These are phyloP conservation scores for Tetrax tetrax DNA, from an alignment of 2,113 vertebrate genomes.

Conservation along the genomic window DNA sequence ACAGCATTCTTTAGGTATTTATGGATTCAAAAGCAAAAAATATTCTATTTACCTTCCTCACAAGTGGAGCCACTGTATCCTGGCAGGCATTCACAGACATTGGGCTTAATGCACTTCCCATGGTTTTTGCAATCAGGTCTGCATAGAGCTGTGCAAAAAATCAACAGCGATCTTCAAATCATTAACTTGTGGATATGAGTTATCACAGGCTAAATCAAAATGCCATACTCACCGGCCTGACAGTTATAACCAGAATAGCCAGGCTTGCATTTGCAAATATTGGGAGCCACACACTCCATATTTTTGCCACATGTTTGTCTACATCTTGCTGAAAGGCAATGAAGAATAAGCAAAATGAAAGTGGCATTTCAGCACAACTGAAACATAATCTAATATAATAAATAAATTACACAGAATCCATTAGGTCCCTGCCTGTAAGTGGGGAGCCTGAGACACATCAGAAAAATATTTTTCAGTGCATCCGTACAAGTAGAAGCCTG, in stretches of 20 bases:
- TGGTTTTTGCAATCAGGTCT: constrained; percentile 87
- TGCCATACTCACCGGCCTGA: constrained; percentile 80
- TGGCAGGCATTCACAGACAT: constrained; percentile 80
- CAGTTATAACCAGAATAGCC: constrained; percentile 87
- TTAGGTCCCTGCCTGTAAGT: background rate
- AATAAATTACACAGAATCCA: background rate
- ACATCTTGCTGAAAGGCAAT: constrained; percentile 81
- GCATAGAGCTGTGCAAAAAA: constrained; percentile 82
- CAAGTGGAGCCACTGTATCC: constrained; percentile 82
- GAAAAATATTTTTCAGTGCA: background rate
- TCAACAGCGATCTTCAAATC: background rate
- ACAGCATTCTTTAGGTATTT: background rate
- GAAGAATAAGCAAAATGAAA: background rate
- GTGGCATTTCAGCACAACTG: background rate
- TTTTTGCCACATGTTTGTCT: constrained; percentile 83
- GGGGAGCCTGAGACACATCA: background rate
- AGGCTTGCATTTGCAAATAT: constrained; percentile 86
- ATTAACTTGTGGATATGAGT: background rate
- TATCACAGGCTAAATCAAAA: background rate
- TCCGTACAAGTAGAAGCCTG: background rate
- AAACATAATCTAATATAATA: background rate
- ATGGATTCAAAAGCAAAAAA: background rate
- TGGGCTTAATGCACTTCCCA: constrained; percentile 85
- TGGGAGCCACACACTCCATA: constrained; percentile 85
- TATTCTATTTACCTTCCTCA: constrained; percentile 81